Conservation (phyloP, 1,140 invertebrate genomes). For the Orchesella cincta region DNA sequence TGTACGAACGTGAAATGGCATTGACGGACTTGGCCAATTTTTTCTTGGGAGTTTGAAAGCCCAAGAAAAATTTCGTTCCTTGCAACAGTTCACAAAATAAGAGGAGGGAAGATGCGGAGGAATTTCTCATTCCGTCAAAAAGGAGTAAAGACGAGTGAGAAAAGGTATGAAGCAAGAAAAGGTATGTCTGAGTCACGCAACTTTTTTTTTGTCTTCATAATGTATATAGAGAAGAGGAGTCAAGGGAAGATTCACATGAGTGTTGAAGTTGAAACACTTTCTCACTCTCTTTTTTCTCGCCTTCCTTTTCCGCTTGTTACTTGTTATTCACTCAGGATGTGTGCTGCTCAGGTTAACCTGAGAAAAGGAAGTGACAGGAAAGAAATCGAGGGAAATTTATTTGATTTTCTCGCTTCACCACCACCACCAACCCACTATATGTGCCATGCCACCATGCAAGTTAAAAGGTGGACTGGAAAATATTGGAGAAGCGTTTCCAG, state of each 20-base stretch:
- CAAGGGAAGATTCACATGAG: no score
- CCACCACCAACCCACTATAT: background rate
- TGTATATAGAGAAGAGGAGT: background rate
- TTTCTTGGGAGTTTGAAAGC: no score
- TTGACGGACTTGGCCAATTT: slow-evolving; percentile 11
- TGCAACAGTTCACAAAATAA: background rate
- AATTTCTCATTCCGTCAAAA: slow-evolving; percentile 4
- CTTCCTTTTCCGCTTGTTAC: background rate
- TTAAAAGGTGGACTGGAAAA: background rate
- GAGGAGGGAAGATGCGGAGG: background rate
- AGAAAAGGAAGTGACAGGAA: slow-evolving; percentile 46
- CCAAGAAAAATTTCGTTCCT: no score
- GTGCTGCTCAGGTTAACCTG: slow-evolving; percentile 41
- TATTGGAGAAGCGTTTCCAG: background rate
- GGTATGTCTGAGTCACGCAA: background rate
- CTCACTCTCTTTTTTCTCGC: background rate
- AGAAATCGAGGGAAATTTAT: slow-evolving; percentile 51
- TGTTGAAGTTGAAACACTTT: background rate
- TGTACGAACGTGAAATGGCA: background rate
- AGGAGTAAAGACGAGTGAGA: no score
- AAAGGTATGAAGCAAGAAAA: background rate
- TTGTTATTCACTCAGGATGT: no score
- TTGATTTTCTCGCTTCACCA: slow-evolving; percentile 49
- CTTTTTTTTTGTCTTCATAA: background rate
- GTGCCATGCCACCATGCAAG: background rate